A percentile compares a stretch with the other conserved stretches of the same genome.
Conservation (phyloP, 2,113 vertebrate genomes). For the Stegastes partitus region DNA sequence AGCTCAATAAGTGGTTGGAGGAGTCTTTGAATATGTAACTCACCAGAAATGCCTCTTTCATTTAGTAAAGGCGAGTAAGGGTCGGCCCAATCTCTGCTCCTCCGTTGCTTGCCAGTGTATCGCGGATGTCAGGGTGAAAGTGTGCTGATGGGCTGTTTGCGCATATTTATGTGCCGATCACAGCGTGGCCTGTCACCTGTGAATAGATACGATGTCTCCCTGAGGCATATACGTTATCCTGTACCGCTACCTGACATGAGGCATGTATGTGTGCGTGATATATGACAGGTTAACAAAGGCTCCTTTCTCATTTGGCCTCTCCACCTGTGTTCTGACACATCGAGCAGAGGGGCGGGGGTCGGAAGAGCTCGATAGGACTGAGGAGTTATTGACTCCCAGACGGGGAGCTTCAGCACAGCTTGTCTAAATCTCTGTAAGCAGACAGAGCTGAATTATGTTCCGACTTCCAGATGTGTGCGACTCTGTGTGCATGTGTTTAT, state of each 20-base stretch:
- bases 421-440: constrained; percentile 65
- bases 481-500: constrained; percentile 31
- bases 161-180: constrained; percentile 56
- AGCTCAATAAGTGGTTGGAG: constrained; percentile 76
- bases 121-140: constrained; percentile 43
- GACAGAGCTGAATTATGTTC: constrained; percentile 73
- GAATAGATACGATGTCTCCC: constrained; percentile 40
- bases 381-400: constrained; percentile 74
- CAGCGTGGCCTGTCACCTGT: constrained; percentile 55
- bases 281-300: constrained; percentile 73
- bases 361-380: constrained; percentile 56
- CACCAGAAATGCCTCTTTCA: constrained; percentile 69
- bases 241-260: constrained; percentile 25
- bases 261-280: constrained; percentile 39
- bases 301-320: constrained; percentile 69
- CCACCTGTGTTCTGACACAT: constrained; percentile 70
- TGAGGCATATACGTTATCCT: constrained; percentile 40
- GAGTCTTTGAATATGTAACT: constrained; percentile 75
- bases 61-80: constrained; percentile 53
- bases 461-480: constrained; percentile 47
- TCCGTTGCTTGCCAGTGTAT: constrained; percentile 29
- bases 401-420: constrained; percentile 61
- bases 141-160: constrained; percentile 21
- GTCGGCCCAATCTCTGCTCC: constrained; percentile 31
- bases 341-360: constrained; percentile 16